Evolutionary conservation across 1,140 invertebrate species (phyloP), one percentile per base, ranked within the genome.

Genomic region (Temnothorax longispinosus): DNA sequence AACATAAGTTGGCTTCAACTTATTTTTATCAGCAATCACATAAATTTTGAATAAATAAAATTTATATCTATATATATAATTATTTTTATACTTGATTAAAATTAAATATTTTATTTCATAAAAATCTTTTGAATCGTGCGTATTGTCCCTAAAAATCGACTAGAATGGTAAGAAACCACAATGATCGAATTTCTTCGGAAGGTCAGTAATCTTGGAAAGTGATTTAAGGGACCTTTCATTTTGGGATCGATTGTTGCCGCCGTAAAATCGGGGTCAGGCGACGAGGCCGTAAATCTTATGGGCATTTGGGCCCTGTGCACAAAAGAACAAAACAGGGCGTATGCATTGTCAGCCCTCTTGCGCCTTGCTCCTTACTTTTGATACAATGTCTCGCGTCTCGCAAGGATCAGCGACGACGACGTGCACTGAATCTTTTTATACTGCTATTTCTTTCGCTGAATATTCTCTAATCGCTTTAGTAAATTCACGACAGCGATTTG

Each of bases 221-320:
- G 58, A 86, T 54, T 58, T n/a, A 60, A 74, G 8, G 58, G 71
- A 60, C 15, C 18, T 54, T 88, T 72, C 84, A n/a, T 80, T 58
- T 15, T 3, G 10, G 15, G 15, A 11, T 80, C 67, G 82, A 80
- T 85, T 54, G 75, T 76, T 58, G 32, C n/a, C 21, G 35, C 27
- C 69, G 54, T 87, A 75, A 84, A 89, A 75, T 64, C 52, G 10
- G 56, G 69, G 67, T 90, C 67, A 76, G 38, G 15, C 56, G 75
- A 75, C n/a, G 38, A 52, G 60, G 41, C 11, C 13, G 41, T 90
- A 85, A 90, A 90, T 90, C 65, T 89, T 27, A 3, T 0, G 38
- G 11, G 18, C 8, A 18, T 62, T 64, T 13, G 27, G 65, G n/a
- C 27, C 18, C 52, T 52, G 13, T 1, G 32, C 8, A 56, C 32